Evolutionary conservation across 2,888 invertebrate genomes (phyloP).

Genomic region (Torymus aiolomorphi): DNA sequence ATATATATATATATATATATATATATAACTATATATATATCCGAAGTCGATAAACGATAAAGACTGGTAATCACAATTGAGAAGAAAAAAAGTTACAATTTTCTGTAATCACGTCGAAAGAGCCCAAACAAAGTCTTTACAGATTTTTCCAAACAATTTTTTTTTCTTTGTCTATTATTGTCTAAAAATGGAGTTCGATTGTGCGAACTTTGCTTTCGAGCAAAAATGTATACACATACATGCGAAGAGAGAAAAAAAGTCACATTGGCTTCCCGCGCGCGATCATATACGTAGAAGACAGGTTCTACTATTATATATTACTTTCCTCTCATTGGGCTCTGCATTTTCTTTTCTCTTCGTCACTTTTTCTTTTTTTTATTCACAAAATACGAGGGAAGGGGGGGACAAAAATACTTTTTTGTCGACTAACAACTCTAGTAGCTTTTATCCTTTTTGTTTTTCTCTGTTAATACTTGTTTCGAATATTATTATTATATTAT

Average conservation of each 20-base stretch:
- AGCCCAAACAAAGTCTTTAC: slow-evolving; percentile 51
- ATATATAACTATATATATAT: slow-evolving; percentile 37
- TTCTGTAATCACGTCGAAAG: slow-evolving; percentile 46
- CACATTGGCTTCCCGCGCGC: slow-evolving; percentile 56
- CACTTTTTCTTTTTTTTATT: slow-evolving; percentile 1
- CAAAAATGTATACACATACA: slow-evolving; percentile 29
- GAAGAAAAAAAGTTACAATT: slow-evolving; percentile 56
- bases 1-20: neutral
- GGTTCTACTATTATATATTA: neutral
- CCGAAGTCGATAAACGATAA: slow-evolving; percentile 56
- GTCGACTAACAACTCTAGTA: slow-evolving; percentile 16
- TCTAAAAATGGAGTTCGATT: slow-evolving; percentile 56
- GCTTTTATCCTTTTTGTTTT: slow-evolving; percentile 45
- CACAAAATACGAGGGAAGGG: neutral
- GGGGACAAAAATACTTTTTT: slow-evolving; percentile 40
- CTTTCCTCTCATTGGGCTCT: slow-evolving; percentile 43
- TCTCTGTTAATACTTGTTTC: slow-evolving; percentile 51
- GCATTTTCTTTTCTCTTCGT: slow-evolving; percentile 47
- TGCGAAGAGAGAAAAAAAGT: slow-evolving; percentile 40
- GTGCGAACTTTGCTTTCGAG: slow-evolving; percentile 55
- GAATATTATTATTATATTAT: slow-evolving; percentile 46
- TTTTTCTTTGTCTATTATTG: slow-evolving; percentile 50
- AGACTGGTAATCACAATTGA: slow-evolving; percentile 60
- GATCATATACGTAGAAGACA: slow-evolving; percentile 27
- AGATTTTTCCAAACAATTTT: slow-evolving; percentile 41